Percentiles rank a stretch among this genome's conserved stretches.
Conservation (phyloP, 2,888 invertebrate species). For the Chymomyza amoena region DNA sequence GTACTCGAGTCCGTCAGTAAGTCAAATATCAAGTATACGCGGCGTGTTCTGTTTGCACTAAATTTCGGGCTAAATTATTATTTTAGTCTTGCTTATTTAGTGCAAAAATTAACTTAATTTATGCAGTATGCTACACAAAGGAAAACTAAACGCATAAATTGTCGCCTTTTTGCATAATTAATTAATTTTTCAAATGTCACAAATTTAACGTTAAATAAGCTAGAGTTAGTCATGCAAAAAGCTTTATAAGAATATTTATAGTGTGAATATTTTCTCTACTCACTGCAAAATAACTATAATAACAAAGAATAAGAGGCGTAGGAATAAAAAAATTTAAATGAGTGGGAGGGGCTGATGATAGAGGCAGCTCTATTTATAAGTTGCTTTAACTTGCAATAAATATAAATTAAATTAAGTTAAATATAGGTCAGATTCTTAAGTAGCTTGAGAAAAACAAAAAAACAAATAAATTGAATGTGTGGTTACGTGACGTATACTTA, state of each 20-base stretch:
- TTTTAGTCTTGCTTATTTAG: no score
- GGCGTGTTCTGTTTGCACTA: not conserved
- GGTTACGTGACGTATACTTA: no score
- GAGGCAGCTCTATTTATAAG: no score
- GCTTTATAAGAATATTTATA: no score
- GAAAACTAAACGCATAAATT: not conserved
- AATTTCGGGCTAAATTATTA: no score
- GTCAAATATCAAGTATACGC: not conserved
- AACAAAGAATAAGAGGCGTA: not conserved
- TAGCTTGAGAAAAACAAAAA: no score
- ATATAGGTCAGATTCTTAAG: no score
- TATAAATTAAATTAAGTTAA: no score
- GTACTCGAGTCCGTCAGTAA: not conserved
- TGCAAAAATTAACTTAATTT: not conserved
- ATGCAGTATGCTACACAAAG: not conserved
- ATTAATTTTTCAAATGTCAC: conserved; percentile 9
- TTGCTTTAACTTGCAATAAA: no score
- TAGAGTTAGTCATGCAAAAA: not conserved
- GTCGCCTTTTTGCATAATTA: conserved; percentile 7
- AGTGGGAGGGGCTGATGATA: no score
- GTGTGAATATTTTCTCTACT: not conserved
- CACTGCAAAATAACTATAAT: not conserved
- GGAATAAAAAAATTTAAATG: no score
- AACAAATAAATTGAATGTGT: no score
- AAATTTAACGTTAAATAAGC: conserved; percentile 17